Conservation (phyloP, 2,797 vertebrate genomes). For the Zalophus californianus region DNA sequence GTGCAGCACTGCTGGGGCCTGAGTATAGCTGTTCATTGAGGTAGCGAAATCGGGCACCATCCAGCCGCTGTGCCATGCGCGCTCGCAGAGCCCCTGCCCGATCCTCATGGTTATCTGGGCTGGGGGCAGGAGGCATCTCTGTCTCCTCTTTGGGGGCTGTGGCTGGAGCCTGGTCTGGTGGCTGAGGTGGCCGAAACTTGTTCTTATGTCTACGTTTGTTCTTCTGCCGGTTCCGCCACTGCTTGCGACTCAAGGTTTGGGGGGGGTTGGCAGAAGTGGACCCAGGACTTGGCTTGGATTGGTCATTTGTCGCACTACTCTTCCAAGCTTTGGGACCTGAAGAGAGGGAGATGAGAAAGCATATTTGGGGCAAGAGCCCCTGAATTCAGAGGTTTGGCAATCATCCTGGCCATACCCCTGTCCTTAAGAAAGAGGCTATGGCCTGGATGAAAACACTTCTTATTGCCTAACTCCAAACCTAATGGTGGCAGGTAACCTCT, state of each 20-base stretch:
- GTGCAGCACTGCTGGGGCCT: slow-evolving; percentile 90
- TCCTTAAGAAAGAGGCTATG: neutral
- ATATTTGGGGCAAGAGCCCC: neutral
- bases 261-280: neutral
- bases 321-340: slow-evolving; percentile 46
- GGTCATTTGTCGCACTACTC: neutral
- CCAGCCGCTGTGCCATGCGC: slow-evolving; percentile 92
- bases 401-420: neutral
- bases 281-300: neutral
- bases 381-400: neutral
- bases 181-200: slow-evolving; percentile 70
- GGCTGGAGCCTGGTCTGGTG: slow-evolving; percentile 68
- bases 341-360: neutral
- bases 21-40: slow-evolving; percentile 95
- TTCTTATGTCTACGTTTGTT: slow-evolving; percentile 82
- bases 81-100: slow-evolving; percentile 86
- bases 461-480: neutral
- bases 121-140: neutral
- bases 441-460: slow-evolving; percentile 15
- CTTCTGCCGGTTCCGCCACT: slow-evolving; percentile 85
- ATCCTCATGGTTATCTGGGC: neutral
- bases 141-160: slow-evolving; percentile 88
- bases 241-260: slow-evolving; percentile 76
- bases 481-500: neutral
- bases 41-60: slow-evolving; percentile 94